phyloP scores from a whole-genome alignment of 2,797 vertebrate genomes.

The Lophotriccus pileatus region DNA sequence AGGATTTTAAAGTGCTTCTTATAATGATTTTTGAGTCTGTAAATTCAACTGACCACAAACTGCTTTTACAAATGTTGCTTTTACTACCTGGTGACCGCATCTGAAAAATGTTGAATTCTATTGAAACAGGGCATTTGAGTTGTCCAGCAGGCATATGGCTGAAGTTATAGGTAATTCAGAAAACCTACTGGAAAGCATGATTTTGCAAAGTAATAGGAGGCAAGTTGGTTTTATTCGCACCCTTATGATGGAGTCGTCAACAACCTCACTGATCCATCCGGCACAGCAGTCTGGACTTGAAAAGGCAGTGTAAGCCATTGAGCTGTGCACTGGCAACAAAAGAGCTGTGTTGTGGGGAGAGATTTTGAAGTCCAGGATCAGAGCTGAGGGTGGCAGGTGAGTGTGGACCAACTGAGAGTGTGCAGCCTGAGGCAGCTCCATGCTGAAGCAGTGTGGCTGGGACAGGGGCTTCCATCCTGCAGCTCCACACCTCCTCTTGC shows the following conservation, averaged over 20 bases:
- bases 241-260: neutral
- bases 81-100: neutral
- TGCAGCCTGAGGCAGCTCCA: neutral
- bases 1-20: neutral
- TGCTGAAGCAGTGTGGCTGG: fast-evolving
- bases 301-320: neutral
- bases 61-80: neutral
- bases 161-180: neutral
- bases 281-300: neutral
- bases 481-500: neutral
- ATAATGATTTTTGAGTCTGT: neutral
- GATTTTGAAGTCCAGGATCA: neutral
- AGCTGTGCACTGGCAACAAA: neutral
- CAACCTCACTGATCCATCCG: neutral
- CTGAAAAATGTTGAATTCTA: neutral
- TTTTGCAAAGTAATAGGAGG: neutral
- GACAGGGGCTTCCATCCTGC: neutral
- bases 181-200: neutral
- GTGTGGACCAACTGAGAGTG: fast-evolving
- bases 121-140: neutral
- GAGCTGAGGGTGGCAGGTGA: neutral
- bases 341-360: neutral
- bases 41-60: neutral
- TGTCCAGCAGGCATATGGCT: neutral
- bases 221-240: neutral